Conservation (phyloP, 92 coral and sea anemone species). For the Blastomussa wellsi region DNA sequence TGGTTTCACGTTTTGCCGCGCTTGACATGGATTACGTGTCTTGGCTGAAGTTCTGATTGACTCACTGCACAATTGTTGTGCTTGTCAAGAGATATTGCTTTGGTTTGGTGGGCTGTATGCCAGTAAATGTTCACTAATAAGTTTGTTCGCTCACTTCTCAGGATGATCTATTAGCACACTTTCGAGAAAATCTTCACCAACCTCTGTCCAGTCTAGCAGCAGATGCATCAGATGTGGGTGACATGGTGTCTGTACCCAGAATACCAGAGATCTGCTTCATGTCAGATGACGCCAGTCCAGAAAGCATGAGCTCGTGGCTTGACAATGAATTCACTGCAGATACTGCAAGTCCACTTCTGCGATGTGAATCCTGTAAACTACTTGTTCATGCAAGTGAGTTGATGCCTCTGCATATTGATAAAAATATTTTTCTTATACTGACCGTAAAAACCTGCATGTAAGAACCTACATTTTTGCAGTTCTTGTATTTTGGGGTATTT, state of each 20-base stretch:
- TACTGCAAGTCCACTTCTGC: slow-evolving; percentile 65
- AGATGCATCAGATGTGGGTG: not conserved
- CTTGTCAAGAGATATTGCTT: too few relatives aligned
- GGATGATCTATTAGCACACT: slow-evolving; percentile 1
- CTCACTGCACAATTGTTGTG: too few relatives aligned
- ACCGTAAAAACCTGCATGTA: too few relatives aligned
- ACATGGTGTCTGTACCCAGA: slow-evolving; percentile 54
- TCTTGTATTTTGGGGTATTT: too few relatives aligned
- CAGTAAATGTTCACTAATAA: not conserved
- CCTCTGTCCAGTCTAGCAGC: slow-evolving; percentile 5
- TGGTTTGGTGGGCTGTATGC: too few relatives aligned
- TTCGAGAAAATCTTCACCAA: slow-evolving; percentile 26
- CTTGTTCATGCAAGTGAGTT: slow-evolving; percentile 80
- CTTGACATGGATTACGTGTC: too few relatives aligned
- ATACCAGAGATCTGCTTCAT: slow-evolving; percentile 89
- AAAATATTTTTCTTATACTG: too few relatives aligned
- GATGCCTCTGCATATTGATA: too few relatives aligned
- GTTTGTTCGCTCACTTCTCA: not conserved
- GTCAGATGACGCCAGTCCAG: slow-evolving; percentile 87
- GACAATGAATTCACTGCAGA: slow-evolving; percentile 69
- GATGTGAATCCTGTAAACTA: slow-evolving; percentile 65
- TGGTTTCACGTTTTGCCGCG: not conserved
- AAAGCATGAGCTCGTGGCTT: slow-evolving; percentile 85
- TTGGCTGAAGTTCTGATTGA: too few relatives aligned
- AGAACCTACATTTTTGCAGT: too few relatives aligned